These are phyloP conservation scores for Polyploca ridens DNA, from an alignment of 2,888 invertebrate genomes.

Conservation along the genomic window DNA sequence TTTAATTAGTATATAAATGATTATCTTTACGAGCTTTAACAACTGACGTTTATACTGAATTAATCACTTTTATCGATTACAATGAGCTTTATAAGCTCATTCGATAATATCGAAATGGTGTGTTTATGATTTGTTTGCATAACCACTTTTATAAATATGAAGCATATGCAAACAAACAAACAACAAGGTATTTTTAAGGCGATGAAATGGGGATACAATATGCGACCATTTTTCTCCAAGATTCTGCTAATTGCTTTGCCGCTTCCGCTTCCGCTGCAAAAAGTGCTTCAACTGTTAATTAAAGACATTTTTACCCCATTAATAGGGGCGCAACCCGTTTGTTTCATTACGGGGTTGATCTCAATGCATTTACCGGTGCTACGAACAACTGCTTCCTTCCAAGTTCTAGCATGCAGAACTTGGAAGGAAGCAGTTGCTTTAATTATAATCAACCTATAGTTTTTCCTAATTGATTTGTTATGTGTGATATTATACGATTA, in stretches of 20 bases:
- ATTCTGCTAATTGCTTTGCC: conserved; percentile 51
- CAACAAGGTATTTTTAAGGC: conserved; percentile 24
- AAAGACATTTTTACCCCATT: conserved; percentile 44
- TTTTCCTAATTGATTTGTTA: background rate
- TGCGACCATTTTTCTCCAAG: conserved; percentile 26
- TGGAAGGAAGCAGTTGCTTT: too few species aligned
- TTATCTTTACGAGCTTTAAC: background rate
- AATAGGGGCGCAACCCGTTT: conserved; percentile 42
- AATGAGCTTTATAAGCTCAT: too few species aligned
- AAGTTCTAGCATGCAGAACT: background rate
- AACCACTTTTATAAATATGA: background rate
- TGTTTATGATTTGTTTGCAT: background rate
- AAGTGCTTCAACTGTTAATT: conserved; percentile 53
- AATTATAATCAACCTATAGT: background rate
- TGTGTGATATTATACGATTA: background rate
- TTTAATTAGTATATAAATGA: background rate
- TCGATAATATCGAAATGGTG: too few species aligned
- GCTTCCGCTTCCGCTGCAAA: conserved; percentile 43
- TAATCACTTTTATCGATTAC: background rate
- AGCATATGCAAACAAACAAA: conserved; percentile 9
- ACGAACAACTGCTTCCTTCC: background rate
- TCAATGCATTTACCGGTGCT: conserved; percentile 25
- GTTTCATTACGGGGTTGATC: conserved; percentile 42
- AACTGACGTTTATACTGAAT: background rate
- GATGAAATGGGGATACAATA: conserved; percentile 18